Base-by-base conservation (phyloP, 2,888 invertebrate species). In the Protophormia terraenovae region DNA sequence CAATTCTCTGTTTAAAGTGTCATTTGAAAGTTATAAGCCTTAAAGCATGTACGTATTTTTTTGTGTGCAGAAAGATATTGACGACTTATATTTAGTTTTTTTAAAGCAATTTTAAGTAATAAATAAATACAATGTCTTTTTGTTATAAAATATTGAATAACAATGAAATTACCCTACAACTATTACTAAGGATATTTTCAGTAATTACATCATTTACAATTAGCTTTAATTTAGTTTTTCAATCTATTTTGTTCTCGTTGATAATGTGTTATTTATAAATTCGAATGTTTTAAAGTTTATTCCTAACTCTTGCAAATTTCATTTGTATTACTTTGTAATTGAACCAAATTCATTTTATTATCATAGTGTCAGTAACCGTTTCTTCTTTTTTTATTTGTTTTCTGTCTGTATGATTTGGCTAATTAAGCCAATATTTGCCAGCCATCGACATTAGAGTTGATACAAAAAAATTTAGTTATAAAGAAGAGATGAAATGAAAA, bases 281-380 rank as follows among this genome's bases (percentile, higher is more conserved):
- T 62, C 22, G 5, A 62, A 38, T 24, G 14, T 5, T n/a, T n/a
- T 4, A 29, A n/a, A 58, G 29, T 19, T 32, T 1, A 16, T 73
- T 47, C 19, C 32, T 45, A 58, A 27, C 19, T 22, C 12, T 29
- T 2, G 29, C 3, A 60, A 60, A n/a, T 55, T n/a, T n/a, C n/a
- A n/a, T n/a, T n/a, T 66, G 41, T n/a, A 66, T 71, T n/a, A n/a
- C n/a, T n/a, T 47, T 83, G 67, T 62, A 78, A 83, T 53, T 73
- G 38, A 60, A 19, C 27, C 10, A 32, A 60, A 67, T 50, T 58
- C 24, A 64, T 64, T 71, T 58, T 16, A 55, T 29, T 58, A 38
- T 58, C 41, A 10, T 14, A 29, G 53, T 22, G 22, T 29, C 45
- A 47, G 32, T 60, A 38, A 29, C 29, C 53, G 64, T 77, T 76